These are phyloP conservation scores for Meganola albula DNA, from an alignment of 2,888 invertebrate species.

Conservation along the genomic window DNA sequence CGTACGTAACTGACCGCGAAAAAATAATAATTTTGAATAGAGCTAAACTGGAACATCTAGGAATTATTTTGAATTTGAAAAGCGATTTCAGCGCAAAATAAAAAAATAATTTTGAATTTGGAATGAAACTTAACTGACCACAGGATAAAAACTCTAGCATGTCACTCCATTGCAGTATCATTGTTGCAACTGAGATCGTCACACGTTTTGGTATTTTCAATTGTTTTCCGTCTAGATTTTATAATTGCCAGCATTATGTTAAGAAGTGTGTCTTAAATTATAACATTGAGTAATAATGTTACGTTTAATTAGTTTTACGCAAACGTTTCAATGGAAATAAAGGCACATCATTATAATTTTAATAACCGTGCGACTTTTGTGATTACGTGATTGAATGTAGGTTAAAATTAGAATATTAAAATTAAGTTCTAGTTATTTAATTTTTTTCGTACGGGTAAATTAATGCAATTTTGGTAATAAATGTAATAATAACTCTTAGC, in stretches of 20 bases:
- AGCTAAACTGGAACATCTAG: too few relatives aligned
- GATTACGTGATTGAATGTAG: too few relatives aligned
- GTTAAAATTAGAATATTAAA: too few relatives aligned
- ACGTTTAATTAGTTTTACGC: constrained; percentile 13
- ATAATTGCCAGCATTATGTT: constrained; percentile 26
- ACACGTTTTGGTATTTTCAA: constrained; percentile 48
- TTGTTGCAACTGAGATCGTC: constrained; percentile 62
- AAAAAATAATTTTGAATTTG: constrained; percentile 7
- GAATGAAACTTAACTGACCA: constrained; percentile 50
- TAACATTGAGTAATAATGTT: constrained; percentile 13
- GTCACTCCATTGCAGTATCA: constrained; percentile 73
- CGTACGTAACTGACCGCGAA: too few relatives aligned
- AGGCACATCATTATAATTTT: constrained; percentile 6
- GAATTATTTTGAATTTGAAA: too few relatives aligned
- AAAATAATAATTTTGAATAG: too few relatives aligned
- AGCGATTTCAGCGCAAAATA: too few relatives aligned
- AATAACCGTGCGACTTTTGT: constrained; percentile 5
- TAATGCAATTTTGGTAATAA: too few relatives aligned
- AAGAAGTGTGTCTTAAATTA: constrained; percentile 11
- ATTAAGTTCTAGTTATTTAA: too few relatives aligned
- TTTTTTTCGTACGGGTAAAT: too few relatives aligned
- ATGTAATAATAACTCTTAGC: too few relatives aligned
- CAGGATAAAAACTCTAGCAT: constrained; percentile 67
- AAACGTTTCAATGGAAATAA: constrained; percentile 12
- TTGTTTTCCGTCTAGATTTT: constrained; percentile 56